Base-by-base conservation (phyloP, 2,888 invertebrate species). In the Lasius platythorax region DNA sequence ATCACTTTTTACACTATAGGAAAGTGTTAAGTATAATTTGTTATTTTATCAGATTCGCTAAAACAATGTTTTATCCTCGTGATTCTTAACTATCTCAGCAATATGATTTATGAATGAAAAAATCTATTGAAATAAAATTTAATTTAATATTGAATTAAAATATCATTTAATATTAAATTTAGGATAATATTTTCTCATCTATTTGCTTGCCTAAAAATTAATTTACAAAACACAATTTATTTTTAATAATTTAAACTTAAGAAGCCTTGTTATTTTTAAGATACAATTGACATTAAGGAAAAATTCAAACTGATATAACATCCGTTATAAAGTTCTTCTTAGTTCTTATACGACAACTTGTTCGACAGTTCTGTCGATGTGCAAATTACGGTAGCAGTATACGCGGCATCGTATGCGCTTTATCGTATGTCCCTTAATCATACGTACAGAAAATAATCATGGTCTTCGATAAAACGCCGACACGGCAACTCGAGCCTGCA, bases 401-500 rank as follows among this genome's bases (percentile, higher is more conserved):
- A 50, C 37, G 28, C 30, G 37, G 6, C n/a, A 64, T 64, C 40
- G 23, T 64, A 33, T 37, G 63, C 12, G 0, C n/a, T 23, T 23
- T 23, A 23, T 23, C 23, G 23, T 23, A 23, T 23, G 40, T 33
- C 37, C 46, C 43, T 78, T 68, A 56, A 61, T 79, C 72, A 79
- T 6, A 18, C 56, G 15, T 40, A n/a, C n/a, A 30, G 75, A 75
- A 82, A 70, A 66, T 63, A 68, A 70, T 78, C 50, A 40, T 40
- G n/a, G 68, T 68, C 37, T 46, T 53, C 50, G 68, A 61, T 63
- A 61, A 70, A 70, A 70, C 46, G 79, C 33, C 75, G 82, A 75
- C 37, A 56, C 11, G 50, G 89, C 85, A 89, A 89, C n/a, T 76
- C 83, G 90, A 88, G 56, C 46, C 85, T 86, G 73, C 88, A 90